Conservation (phyloP, 2,113 vertebrate genomes). For the Spheniscus mendiculus region DNA sequence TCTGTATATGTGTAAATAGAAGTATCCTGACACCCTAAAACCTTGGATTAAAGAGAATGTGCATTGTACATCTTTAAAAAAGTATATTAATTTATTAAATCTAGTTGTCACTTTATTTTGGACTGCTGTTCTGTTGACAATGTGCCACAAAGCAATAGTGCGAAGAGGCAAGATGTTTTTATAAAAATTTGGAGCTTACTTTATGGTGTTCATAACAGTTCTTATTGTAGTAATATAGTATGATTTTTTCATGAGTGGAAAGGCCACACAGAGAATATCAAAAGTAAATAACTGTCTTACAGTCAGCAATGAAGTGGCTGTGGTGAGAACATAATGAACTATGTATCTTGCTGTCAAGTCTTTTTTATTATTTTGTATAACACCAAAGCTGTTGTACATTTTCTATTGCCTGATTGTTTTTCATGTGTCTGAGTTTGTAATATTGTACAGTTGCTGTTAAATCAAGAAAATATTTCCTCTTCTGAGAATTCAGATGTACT, state of each 20-base stretch:
- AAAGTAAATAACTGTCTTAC: slow-evolving; percentile 35
- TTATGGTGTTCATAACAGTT: slow-evolving; percentile 53
- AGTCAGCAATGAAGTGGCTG: slow-evolving; percentile 53
- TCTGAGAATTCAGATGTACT: slow-evolving; percentile 73
- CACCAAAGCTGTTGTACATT: slow-evolving; percentile 84
- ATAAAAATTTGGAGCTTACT: slow-evolving; percentile 40
- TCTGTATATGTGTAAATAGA: slow-evolving; percentile 95
- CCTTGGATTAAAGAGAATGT: slow-evolving; percentile 88
- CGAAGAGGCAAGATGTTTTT: slow-evolving; percentile 54
- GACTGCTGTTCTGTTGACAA: slow-evolving; percentile 80
- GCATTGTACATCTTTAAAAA: slow-evolving; percentile 94
- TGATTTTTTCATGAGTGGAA: slow-evolving; percentile 49
- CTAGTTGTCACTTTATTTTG: slow-evolving; percentile 91
- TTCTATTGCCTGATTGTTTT: slow-evolving; percentile 79
- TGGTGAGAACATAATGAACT: slow-evolving; percentile 59
- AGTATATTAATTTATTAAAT: slow-evolving; percentile 99
- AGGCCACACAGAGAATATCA: slow-evolving; percentile 23
- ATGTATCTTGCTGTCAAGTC: slow-evolving; percentile 64
- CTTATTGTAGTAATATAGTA: slow-evolving; percentile 21
- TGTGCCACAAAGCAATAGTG: slow-evolving; percentile 76
- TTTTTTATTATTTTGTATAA: slow-evolving; percentile 76
- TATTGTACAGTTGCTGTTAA: slow-evolving; percentile 79
- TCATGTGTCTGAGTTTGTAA: slow-evolving; percentile 78
- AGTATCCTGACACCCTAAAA: slow-evolving; percentile 78
- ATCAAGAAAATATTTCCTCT: slow-evolving; percentile 73